A percentile compares a stretch with the other conserved stretches of the same genome.
Evolutionary conservation across 1,140 invertebrate genomes (phyloP).

Genomic region (Rhagoletis zephyria): DNA sequence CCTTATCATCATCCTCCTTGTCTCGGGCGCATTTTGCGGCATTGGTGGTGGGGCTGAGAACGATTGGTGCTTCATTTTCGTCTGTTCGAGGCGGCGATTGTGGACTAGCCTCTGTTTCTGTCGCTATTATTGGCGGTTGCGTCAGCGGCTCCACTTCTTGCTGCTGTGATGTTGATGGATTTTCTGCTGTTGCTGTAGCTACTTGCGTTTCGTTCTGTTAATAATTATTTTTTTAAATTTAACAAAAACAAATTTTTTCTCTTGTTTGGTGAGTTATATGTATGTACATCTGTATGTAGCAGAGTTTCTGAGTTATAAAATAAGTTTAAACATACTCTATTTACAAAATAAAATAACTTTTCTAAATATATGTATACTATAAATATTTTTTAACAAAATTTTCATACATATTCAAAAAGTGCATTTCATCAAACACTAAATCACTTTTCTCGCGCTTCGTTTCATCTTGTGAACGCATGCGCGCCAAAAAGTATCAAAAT

Average conservation of each 20-base stretch:
- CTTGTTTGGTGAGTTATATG: constrained; percentile 1
- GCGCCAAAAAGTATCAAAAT: not conserved
- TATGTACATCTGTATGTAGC: not conserved
- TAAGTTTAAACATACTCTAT: not conserved
- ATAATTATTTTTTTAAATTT: constrained; percentile 63
- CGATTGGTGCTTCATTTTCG: constrained; percentile 24
- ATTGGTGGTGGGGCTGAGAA: not conserved
- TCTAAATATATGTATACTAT: too few relatives aligned
- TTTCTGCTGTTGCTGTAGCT: constrained; percentile 54
- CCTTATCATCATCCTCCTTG: not conserved
- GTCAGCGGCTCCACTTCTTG: constrained; percentile 59
- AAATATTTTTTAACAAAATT: too few relatives aligned
- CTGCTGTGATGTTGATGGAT: constrained; percentile 44
- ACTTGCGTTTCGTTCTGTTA: constrained; percentile 71
- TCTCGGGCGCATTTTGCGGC: not conserved
- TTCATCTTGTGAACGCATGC: not conserved
- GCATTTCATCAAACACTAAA: not conserved
- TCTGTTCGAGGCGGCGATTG: constrained; percentile 62
- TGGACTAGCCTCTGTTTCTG: constrained; percentile 58
- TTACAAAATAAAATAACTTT: too few relatives aligned
- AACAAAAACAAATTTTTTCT: constrained; percentile 57
- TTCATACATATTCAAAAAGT: not conserved
- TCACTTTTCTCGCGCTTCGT: not conserved
- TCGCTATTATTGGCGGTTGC: constrained; percentile 59
- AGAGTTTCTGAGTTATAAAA: not conserved